Base-by-base conservation (phyloP, 1,140 invertebrate genomes). In the Anthonomus grandis region DNA sequence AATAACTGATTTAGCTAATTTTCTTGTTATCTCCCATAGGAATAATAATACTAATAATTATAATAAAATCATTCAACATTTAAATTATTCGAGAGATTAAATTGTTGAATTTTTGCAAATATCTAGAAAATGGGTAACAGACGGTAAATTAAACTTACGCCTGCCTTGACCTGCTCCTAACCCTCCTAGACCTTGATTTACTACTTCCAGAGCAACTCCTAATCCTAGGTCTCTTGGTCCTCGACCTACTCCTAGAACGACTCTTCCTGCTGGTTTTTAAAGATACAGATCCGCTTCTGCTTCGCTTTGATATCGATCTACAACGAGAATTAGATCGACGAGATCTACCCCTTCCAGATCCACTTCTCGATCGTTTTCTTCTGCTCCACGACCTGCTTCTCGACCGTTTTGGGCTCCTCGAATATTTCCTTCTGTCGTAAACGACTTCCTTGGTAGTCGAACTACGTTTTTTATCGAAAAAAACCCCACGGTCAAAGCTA, bases 191-290 rank as follows among this genome's bases (percentile, higher is more conserved):
- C 13, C 68, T 72, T 37, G 66, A 69, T 71, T 0, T 75, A 75
- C 27, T 72, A 65, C 19, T 72, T 52, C 71, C 70, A 15, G 77
- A 76, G 49, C 68, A 66, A 48, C 74, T 75, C 56, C 73, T 74
- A 59, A 68, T 74, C 47, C 64, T 63, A 13, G 23, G 18, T 42
- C 19, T 34, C 10, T 47, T 44, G 37, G 70, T 70, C 31, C 69
- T 65, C 6, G 74, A 77, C 45, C 69, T 67, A 18, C 74, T 75
- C 48, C 70, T 70, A 2, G 45, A 17, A 31, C 18, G n/a, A n/a
- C n/a, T n/a, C n/a, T n/a, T n/a, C n/a, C n/a, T n/a, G n/a, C n/a
- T n/a, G n/a, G n/a, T n/a, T n/a, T n/a, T n/a, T n/a, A n/a, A n/a
- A n/a, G n/a, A n/a, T n/a, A 22, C 24, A 15, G 51, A 54, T 1